A percentile compares a stretch with the other conserved stretches of the same genome.
Evolutionary conservation across 2,113 vertebrate species (phyloP).

Genomic region (Mirounga angustirostris): DNA sequence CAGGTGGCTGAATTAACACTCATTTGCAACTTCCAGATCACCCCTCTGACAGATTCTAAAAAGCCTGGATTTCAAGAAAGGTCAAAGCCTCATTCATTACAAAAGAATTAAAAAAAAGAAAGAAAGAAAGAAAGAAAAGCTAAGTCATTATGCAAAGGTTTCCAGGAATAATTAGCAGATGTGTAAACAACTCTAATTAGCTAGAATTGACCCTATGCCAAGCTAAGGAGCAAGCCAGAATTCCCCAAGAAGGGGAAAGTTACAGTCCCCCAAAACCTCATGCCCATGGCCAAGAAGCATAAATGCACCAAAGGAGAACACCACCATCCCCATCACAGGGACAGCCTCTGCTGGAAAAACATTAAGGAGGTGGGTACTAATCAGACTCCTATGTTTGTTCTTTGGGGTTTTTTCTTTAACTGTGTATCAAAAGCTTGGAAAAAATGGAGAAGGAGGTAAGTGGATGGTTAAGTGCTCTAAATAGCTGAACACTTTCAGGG

Average conservation of each 20-base stretch:
- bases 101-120: constrained; percentile 45
- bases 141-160: constrained; percentile 51
- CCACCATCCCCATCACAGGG: not conserved
- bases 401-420: not conserved
- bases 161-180: constrained; percentile 64
- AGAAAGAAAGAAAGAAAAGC: not conserved
- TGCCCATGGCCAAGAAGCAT: not conserved
- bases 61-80: constrained; percentile 57
- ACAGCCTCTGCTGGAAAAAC: not conserved
- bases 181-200: constrained; percentile 66
- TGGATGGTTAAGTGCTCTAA: not conserved
- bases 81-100: constrained; percentile 50
- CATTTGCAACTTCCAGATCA: not conserved
- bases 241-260: not conserved
- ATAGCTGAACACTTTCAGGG: not conserved
- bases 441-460: not conserved
- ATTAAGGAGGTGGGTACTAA: not conserved
- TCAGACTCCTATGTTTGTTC: not conserved
- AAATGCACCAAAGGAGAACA: not conserved
- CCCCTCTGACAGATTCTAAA: constrained; percentile 41
- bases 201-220: constrained; percentile 46
- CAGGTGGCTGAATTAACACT: not conserved
- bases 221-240: not conserved
- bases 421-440: constrained; percentile 21
- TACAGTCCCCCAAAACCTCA: not conserved